phyloP scores from a whole-genome alignment of 2,113 vertebrate genomes.

The Sitta europaea region DNA sequence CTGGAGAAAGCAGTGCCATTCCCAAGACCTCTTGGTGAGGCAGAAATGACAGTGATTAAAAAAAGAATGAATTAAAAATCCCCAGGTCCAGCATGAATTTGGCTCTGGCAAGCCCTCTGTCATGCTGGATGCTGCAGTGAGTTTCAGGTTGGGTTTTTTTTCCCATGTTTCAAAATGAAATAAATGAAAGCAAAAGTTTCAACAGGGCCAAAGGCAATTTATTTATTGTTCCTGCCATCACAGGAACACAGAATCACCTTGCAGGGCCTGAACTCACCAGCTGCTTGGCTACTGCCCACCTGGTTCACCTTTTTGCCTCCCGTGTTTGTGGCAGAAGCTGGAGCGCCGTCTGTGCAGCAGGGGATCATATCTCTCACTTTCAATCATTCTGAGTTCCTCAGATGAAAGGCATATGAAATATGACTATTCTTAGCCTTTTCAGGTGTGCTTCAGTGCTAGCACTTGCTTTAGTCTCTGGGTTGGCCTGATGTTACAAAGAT shows the following conservation, averaged over 20 bases:
- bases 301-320: neutral
- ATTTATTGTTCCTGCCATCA: neutral
- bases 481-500: neutral
- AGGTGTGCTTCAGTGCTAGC: neutral
- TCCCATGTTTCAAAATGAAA: neutral
- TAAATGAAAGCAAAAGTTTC: neutral
- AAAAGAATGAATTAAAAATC: neutral
- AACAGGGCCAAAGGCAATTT: neutral
- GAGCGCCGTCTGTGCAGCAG: rapidly evolving
- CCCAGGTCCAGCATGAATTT: neutral
- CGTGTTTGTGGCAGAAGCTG: neutral
- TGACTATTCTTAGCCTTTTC: neutral
- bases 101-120: neutral
- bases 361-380: rapidly evolving
- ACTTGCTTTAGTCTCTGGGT: neutral
- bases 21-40: neutral
- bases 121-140: neutral
- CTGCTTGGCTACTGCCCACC: neutral
- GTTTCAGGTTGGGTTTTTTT: too few species aligned
- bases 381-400: conserved; percentile 4
- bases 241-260: neutral
- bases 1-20: neutral
- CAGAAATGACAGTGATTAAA: neutral
- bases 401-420: neutral
- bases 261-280: neutral